These are phyloP conservation scores for Xestia sexstrigata DNA, from an alignment of 2,888 invertebrate species.

Conservation along the genomic window DNA sequence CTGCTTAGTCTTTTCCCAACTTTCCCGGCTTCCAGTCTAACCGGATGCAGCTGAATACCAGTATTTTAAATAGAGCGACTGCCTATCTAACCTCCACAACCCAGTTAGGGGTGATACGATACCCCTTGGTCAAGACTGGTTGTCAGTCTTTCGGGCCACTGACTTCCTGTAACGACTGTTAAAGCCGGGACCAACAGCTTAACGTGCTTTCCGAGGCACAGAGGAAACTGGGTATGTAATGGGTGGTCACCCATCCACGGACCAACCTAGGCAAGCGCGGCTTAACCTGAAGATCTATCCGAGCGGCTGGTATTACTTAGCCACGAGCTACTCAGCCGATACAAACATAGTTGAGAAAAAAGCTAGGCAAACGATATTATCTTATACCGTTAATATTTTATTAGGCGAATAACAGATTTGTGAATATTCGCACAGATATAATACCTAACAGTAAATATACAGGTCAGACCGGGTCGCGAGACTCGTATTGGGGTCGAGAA, in stretches of 20 bases:
- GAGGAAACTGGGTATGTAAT: too few species aligned
- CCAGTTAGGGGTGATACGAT: too few species aligned
- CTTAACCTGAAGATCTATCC: too few species aligned
- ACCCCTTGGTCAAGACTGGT: too few species aligned
- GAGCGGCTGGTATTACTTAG: too few species aligned
- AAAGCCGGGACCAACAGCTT: too few species aligned
- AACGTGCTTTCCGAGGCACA: too few species aligned
- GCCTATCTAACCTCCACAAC: not conserved
- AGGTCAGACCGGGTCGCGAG: conserved; percentile 22
- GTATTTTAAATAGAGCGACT: not conserved
- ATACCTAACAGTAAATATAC: conserved; percentile 35
- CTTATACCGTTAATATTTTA: conserved; percentile 33
- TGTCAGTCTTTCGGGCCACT: too few species aligned
- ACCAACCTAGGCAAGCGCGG: too few species aligned
- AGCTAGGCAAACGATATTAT: not conserved
- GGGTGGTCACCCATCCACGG: too few species aligned
- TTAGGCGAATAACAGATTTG: conserved; percentile 4
- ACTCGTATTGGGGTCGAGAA: conserved; percentile 21
- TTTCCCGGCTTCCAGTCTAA: not conserved
- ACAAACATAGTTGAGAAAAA: not conserved
- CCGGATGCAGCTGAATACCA: not conserved
- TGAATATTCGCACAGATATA: conserved; percentile 22
- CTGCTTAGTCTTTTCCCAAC: not conserved
- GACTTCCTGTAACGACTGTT: too few species aligned
- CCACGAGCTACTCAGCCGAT: not conserved